Percentiles rank a stretch among this genome's conserved stretches.
These are phyloP conservation scores for Bradypodion pumilum DNA, from an alignment of 2,797 vertebrate species.

Conservation along the genomic window DNA sequence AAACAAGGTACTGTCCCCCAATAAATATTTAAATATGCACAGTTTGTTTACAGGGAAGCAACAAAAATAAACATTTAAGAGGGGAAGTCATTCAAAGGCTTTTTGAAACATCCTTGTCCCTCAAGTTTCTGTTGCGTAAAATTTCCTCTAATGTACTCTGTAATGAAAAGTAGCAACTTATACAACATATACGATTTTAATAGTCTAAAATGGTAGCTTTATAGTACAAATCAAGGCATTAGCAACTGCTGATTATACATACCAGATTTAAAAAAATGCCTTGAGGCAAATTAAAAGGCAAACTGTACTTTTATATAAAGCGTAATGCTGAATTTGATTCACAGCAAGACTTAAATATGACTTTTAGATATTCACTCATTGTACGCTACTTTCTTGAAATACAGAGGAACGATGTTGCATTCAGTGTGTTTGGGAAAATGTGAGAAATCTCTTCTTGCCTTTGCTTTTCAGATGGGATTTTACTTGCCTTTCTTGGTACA, in stretches of 20 bases:
- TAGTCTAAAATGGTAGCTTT: constrained; percentile 42
- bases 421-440: background rate
- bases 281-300: constrained; percentile 55
- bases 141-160: constrained; percentile 47
- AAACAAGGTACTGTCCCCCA: constrained; percentile 3
- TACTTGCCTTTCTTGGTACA: background rate
- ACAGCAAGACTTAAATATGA: background rate
- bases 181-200: constrained; percentile 55
- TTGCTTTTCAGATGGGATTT: background rate
- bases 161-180: constrained; percentile 51
- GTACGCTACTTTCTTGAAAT: background rate
- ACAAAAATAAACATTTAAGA: constrained; percentile 7
- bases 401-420: background rate
- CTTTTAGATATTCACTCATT: constrained; percentile 43
- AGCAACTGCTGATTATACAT: constrained; percentile 47
- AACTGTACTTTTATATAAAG: constrained; percentile 42
- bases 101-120: constrained; percentile 46
- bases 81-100: constrained; percentile 35
- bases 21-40: constrained; percentile 34
- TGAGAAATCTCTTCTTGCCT: background rate
- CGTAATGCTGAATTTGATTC: constrained; percentile 29
- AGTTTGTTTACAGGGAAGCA: constrained; percentile 32
- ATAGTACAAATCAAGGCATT: constrained; percentile 63
- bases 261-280: constrained; percentile 46
- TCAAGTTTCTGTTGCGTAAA: constrained; percentile 34